These are phyloP conservation scores for Callyntrura guangdongensis DNA, from an alignment of 2,888 invertebrate species.

Conservation along the genomic window DNA sequence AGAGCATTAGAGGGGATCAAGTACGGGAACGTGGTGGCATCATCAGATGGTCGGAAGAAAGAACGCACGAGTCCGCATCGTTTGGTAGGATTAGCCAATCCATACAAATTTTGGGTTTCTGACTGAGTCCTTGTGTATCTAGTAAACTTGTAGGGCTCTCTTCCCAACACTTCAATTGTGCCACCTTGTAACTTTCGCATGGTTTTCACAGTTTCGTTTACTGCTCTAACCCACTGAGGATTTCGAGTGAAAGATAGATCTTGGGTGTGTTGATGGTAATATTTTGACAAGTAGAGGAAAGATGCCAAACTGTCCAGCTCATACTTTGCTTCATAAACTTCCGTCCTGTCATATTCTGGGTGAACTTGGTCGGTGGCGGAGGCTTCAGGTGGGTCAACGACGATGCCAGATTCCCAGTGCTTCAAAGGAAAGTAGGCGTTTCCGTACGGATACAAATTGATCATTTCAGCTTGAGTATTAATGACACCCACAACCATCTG, in stretches of 20 bases:
- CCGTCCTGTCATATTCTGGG: constrained; percentile 76
- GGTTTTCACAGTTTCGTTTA: constrained; percentile 67
- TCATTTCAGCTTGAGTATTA: constrained; percentile 82
- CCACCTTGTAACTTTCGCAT: constrained; percentile 81
- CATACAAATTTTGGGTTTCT: constrained; percentile 82
- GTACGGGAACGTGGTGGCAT: constrained; percentile 82
- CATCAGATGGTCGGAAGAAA: constrained; percentile 83
- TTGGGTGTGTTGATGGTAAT: constrained; percentile 80
- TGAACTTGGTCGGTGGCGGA: constrained; percentile 72
- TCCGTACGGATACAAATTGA: constrained; percentile 78
- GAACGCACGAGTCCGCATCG: constrained; percentile 83
- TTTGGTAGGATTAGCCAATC: constrained; percentile 80
- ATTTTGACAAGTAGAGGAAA: constrained; percentile 82
- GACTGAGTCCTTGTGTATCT: constrained; percentile 80
- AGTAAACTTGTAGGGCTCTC: constrained; percentile 81
- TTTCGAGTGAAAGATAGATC: constrained; percentile 78
- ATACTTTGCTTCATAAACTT: constrained; percentile 83
- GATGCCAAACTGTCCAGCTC: constrained; percentile 81
- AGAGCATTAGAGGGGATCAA: constrained; percentile 82
- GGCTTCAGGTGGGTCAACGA: constrained; percentile 67
- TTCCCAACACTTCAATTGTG: constrained; percentile 78
- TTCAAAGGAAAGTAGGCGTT: constrained; percentile 82
- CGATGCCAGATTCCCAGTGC: constrained; percentile 80
- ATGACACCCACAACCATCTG: constrained; percentile 82
- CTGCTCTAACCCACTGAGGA: constrained; percentile 79